Percentiles rank a stretch among this genome's conserved stretches.
phyloP scores from a whole-genome alignment of 2,888 invertebrate species.

The Galerucella calmariensis region DNA sequence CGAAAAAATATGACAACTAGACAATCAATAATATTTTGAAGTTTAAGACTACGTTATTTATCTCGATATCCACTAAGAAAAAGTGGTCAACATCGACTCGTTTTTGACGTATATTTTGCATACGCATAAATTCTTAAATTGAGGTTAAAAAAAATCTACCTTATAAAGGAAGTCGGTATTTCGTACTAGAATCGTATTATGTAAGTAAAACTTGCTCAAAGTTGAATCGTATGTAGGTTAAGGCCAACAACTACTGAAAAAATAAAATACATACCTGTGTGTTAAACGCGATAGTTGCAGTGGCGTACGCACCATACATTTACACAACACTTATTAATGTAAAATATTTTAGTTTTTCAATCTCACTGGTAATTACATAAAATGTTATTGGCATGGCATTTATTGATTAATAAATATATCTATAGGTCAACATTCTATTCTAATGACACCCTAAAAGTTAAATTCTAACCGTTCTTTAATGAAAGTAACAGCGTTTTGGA shows the following conservation, averaged over 20 bases:
- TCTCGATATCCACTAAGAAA: background rate
- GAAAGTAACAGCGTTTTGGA: too few species aligned
- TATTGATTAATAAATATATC: too few species aligned
- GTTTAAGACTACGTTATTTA: slow-evolving; percentile 7
- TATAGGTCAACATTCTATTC: too few species aligned
- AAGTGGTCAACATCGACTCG: slow-evolving; percentile 1
- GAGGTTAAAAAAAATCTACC: slow-evolving; percentile 52
- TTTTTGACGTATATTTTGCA: slow-evolving; percentile 35
- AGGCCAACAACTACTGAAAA: slow-evolving; percentile 54
- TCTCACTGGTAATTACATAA: too few species aligned
- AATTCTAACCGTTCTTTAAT: too few species aligned
- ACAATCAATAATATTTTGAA: too few species aligned
- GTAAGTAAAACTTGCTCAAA: slow-evolving; percentile 57
- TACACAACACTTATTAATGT: background rate
- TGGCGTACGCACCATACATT: background rate
- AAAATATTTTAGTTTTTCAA: too few species aligned
- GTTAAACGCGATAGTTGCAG: slow-evolving; percentile 3
- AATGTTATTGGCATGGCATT: too few species aligned
- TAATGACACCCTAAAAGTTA: too few species aligned
- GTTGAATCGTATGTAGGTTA: slow-evolving; percentile 59
- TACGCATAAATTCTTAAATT: slow-evolving; percentile 51
- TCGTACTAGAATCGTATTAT: slow-evolving; percentile 55
- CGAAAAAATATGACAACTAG: too few species aligned
- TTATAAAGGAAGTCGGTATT: slow-evolving; percentile 61
- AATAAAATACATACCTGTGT: slow-evolving; percentile 38